These are phyloP conservation scores for Ammodytes marinus DNA, from an alignment of 2,113 vertebrate species.

Conservation along the genomic window DNA sequence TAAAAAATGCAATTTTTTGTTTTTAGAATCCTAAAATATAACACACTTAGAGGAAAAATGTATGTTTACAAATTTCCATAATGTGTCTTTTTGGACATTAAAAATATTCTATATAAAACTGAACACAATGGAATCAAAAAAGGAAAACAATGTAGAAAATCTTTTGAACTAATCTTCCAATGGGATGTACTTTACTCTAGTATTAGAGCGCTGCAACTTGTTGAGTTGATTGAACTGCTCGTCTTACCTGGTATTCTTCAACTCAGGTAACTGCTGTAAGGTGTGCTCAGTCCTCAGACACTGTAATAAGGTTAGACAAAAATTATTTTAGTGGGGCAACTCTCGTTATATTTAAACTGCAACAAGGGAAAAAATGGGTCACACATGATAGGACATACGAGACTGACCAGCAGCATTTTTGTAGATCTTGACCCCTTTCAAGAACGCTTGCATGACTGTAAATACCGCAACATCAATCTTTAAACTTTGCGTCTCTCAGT, in stretches of 20 bases:
- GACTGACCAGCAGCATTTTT: constrained; percentile 17
- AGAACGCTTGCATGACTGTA: constrained; percentile 9
- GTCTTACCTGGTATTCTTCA: constrained; percentile 69
- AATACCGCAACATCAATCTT: constrained; percentile 8
- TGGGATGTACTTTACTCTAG: not conserved
- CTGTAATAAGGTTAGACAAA: constrained; percentile 43
- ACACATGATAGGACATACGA: not conserved
- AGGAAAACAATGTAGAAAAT: not conserved
- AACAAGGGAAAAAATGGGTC: constrained; percentile 31
- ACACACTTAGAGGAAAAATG: not conserved
- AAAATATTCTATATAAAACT: not conserved
- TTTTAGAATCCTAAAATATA: not conserved
- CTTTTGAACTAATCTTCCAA: not conserved
- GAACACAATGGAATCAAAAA: not conserved
- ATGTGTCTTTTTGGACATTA: not conserved
- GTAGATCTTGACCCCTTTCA: constrained; percentile 4
- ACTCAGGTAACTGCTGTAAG: constrained; percentile 48
- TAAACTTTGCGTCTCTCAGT: constrained; percentile 42
- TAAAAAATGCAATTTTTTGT: not conserved
- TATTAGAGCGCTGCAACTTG: not conserved
- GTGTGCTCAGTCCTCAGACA: constrained; percentile 40
- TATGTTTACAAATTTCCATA: not conserved
- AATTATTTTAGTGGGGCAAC: not conserved
- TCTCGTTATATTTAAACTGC: constrained; percentile 1
- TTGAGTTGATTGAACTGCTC: constrained; percentile 11